Evolutionary conservation across 2,113 vertebrate genomes (phyloP), one percentile per base, ranked within the genome.

Genomic region (Mugil cephalus): DNA sequence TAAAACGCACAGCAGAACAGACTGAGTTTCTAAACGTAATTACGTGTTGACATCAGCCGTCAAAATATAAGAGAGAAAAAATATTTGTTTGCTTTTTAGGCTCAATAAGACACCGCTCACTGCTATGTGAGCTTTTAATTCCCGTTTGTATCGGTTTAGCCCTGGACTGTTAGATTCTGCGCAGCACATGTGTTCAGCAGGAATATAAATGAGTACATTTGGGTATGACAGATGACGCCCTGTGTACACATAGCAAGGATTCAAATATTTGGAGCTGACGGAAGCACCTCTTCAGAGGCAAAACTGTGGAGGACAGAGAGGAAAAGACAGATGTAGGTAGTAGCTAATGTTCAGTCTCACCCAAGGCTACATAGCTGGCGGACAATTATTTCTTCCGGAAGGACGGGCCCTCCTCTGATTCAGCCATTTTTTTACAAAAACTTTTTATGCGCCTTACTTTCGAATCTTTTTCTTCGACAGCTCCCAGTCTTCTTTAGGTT

Each of bases 1-100:
- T 99, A 93, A 48, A 80, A 83, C 58, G 79, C 59, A 83, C 21
- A 59, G 10, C 42, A 74, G 1, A 36, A 60, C 13, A 42, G 42
- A 34, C 5, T 13, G 2, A 1, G 35, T 11, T 5, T 30, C 24
- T 30, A 30, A 30, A 30, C 2, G 24, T 5, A 30, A 30, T 30
- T 30, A 3, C 24, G 2, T 30, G 3, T 30, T 30, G 24, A 5
- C 24, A 30, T 30, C 3, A 30, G 24, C 24, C 24, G 24, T 30
- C 24, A 30, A 30, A 30, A 30, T n/a, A n/a, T n/a, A n/a, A n/a
- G n/a, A n/a, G n/a, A n/a, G n/a, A n/a, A n/a, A n/a, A n/a, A n/a
- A 2, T 30, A 30, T 3, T 30, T 30, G 40, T 38, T 21, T 6
- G 1, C 11, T 54, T 11, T 2, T 9, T 12, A 19, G 19, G 35